Evolutionary conservation across 2,113 vertebrate genomes (phyloP), one percentile per base, ranked within the genome.

Genomic region (Cepphus grylle): DNA sequence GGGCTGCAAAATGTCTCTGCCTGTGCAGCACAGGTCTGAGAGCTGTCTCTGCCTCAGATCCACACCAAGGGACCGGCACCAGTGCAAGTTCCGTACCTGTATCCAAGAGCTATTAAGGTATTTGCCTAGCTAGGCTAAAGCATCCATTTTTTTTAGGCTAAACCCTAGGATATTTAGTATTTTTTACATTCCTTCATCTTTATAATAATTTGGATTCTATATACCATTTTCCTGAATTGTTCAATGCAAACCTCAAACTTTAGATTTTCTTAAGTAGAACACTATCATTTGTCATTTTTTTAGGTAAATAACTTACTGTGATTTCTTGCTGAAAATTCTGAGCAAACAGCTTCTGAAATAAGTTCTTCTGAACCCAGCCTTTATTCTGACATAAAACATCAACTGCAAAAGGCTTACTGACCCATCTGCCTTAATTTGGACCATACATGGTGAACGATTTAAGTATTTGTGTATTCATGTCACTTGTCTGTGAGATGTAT

Each of bases 401-500:
- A 80, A 5, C 5, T 74, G 45, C 23, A 36, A 62, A 67, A 30
- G 22, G 32, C 22, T 88, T 76, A 74, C 61, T 73, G 86, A 91
- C 71, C 53, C 53, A 36, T 79, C 73, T 96, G 71, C 56, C 69
- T 96, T 67, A 62, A 90, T 92, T 84, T 86, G 63, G 83, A 91
- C 81, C 81, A 53, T 50, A 76, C 11, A n/a, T n/a, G 53, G 47
- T 43, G 43, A 92, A 82, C 2, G 4, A 61, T 71, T 92, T 72
- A 34, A 81, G 81, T 69, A 77, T 80, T 76, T 90, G 76, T 94
- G 94, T 79, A 88, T 92, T 95, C 84, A 25, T 71, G 87, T 50
- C 91, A 86, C 71, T 95, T 34, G n/a, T 59, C 94, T 89, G 62
- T 49, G 82, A 96, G 96, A 74, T 86, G 58, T 12, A 59, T 95